phyloP scores from a whole-genome alignment of 2,888 invertebrate species.

The Epicampocera succincta region DNA sequence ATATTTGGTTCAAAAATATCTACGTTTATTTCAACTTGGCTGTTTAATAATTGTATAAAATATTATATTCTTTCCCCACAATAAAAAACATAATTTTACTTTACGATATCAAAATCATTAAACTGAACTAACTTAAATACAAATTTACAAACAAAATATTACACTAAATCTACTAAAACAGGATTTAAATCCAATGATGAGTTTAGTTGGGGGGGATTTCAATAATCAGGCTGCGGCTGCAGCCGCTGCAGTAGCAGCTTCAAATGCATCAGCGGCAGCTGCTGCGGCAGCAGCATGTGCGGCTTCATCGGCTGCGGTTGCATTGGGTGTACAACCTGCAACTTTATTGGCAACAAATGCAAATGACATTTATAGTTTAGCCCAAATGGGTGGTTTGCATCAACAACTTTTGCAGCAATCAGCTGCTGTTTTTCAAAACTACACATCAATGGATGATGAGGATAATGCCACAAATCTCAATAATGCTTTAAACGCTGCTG shows the following conservation, averaged over 20 bases:
- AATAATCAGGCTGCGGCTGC: slow-evolving; percentile 79
- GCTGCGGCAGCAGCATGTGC: slow-evolving; percentile 74
- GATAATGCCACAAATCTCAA: slow-evolving; percentile 71
- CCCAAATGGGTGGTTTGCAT: slow-evolving; percentile 80
- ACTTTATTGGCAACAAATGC: slow-evolving; percentile 78
- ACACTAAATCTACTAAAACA: slow-evolving; percentile 70
- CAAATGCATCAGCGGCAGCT: slow-evolving; percentile 71
- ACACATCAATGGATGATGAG: slow-evolving; percentile 77
- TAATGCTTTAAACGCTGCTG: slow-evolving; percentile 66
- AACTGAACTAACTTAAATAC: slow-evolving; percentile 59
- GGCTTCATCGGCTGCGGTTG: slow-evolving; percentile 74
- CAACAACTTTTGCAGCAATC: slow-evolving; percentile 80
- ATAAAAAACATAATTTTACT: slow-evolving; percentile 61
- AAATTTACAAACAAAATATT: slow-evolving; percentile 55
- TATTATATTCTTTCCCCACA: slow-evolving; percentile 57
- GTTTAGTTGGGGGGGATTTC: slow-evolving; percentile 82
- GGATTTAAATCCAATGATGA: slow-evolving; percentile 82
- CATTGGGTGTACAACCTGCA: slow-evolving; percentile 78
- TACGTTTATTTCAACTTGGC: slow-evolving; percentile 69
- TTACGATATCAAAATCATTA: slow-evolving; percentile 65
- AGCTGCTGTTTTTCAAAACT: slow-evolving; percentile 79
- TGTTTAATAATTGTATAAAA: slow-evolving; percentile 64
- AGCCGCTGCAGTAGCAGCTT: slow-evolving; percentile 72
- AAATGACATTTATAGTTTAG: slow-evolving; percentile 79
- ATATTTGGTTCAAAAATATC: slow-evolving; percentile 69